Evolutionary conservation across 2,888 invertebrate species (phyloP), one percentile per base, ranked within the genome.

Genomic region (Rutpela maculata): DNA sequence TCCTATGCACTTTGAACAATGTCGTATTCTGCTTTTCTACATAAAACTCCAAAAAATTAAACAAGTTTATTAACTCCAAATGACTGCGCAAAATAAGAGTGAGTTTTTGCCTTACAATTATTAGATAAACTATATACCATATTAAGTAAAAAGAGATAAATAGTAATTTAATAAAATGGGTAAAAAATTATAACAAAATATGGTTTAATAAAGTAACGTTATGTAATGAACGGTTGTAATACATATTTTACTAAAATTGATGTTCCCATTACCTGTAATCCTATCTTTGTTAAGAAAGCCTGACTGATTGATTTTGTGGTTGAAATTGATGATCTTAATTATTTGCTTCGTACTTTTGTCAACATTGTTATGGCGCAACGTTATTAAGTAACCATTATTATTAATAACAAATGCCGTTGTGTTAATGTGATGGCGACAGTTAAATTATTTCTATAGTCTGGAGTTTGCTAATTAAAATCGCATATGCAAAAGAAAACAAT

Each of bases 251-350:
- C 43, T 65, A 43, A 65, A 38, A 65, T 19, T 38, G 35, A 65
- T 65, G 65, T 38, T 65, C 65, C 19, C 19, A 17, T 18, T 43
- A 31, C 19, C 2, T 31, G 19, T 65, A 43, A 65, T 65, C 18
- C 19, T 38, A 12, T 65, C 65, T 65, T 17, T 19, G 38, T 15
- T 17, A 63, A 65, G 65, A 65, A 62, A 65, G 65, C 65, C n/a
- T 65, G 43, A 65, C 65, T 38, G 65, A 65, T 65, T 65, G 65
- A 65, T 65, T 65, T 65, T 38, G 38, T 19, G 65, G 65, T 43
- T 18, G 15, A 38, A 38, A 35, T 18, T 18, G 38, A 43, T 43
- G 19, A 11, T 31, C n/a, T 35, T 62, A 62, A 62, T 62, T 62
- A 31, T 31, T 31, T 22, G 35, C 35, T 31, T 7, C 65, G 1